A percentile compares a stretch with the other conserved stretches of the same genome.
These are phyloP conservation scores for Hydraecia micacea DNA, from an alignment of 2,888 invertebrate species.

Conservation along the genomic window DNA sequence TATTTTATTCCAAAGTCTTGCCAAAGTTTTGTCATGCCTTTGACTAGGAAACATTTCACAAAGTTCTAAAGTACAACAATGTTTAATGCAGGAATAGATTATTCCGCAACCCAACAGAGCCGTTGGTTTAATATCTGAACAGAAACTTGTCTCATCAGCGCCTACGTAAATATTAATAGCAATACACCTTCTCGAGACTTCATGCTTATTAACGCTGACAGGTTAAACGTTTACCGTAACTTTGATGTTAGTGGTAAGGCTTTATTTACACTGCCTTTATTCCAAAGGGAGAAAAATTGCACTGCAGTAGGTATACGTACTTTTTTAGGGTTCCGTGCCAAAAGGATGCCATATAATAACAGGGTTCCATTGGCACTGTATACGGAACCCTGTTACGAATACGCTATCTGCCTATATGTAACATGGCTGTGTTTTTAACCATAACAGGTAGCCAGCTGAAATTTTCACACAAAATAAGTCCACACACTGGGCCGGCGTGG, in stretches of 20 bases:
- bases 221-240: constrained; percentile 38
- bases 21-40: too few species aligned
- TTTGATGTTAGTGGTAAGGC: constrained; percentile 20
- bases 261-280: constrained; percentile 16
- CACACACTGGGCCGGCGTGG: too few species aligned
- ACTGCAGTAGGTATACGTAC: too few species aligned
- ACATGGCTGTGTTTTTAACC: too few species aligned
- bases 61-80: constrained; percentile 27
- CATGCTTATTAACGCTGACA: constrained; percentile 45
- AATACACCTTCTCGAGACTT: constrained; percentile 29
- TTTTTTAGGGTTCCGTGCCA: neutral
- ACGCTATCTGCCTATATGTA: neutral
- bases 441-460: too few species aligned
- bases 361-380: neutral
- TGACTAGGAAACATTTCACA: neutral
- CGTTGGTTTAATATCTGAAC: constrained; percentile 45
- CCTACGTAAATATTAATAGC: constrained; percentile 59
- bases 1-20: too few species aligned
- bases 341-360: neutral
- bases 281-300: neutral
- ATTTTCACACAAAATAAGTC: neutral
- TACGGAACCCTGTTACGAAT: neutral
- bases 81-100: constrained; percentile 39
- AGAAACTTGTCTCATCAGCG: constrained; percentile 57
- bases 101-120: constrained; percentile 10